Percentiles rank a stretch among this genome's conserved stretches.
These are phyloP conservation scores for Sylvilagus floridanus DNA, from an alignment of 2,797 vertebrate species.

Conservation along the genomic window DNA sequence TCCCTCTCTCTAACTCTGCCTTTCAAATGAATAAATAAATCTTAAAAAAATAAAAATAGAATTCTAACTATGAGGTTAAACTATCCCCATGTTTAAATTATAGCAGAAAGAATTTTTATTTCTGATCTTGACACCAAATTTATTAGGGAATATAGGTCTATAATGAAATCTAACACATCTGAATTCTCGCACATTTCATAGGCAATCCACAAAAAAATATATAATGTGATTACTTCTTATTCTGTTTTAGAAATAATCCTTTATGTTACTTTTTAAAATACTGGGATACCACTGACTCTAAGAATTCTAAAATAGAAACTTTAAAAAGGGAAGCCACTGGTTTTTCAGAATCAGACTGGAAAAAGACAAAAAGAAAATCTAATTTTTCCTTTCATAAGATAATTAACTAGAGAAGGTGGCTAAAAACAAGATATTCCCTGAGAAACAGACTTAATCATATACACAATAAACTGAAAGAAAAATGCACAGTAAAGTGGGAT, in stretches of 20 bases:
- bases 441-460: too few relatives aligned
- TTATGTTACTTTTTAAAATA: slow-evolving; percentile 27
- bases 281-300: neutral
- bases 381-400: too few relatives aligned
- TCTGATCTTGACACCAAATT: neutral
- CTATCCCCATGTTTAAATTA: neutral
- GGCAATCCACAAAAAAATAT: neutral
- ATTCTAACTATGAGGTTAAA: neutral
- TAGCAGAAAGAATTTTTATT: neutral
- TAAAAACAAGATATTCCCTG: too few relatives aligned
- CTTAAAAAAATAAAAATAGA: neutral
- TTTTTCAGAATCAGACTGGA: too few relatives aligned
- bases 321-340: too few relatives aligned
- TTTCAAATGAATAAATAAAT: too few relatives aligned
- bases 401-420: too few relatives aligned
- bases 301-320: too few relatives aligned
- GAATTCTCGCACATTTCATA: neutral
- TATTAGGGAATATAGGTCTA: neutral
- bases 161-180: neutral
- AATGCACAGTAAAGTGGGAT: too few relatives aligned
- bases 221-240: neutral
- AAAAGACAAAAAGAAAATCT: too few relatives aligned
- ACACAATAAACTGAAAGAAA: too few relatives aligned
- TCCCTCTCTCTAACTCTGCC: too few relatives aligned
- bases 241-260: neutral